These are phyloP conservation scores for Ophonus ardosiacus DNA, from an alignment of 2,888 invertebrate species.

Conservation along the genomic window DNA sequence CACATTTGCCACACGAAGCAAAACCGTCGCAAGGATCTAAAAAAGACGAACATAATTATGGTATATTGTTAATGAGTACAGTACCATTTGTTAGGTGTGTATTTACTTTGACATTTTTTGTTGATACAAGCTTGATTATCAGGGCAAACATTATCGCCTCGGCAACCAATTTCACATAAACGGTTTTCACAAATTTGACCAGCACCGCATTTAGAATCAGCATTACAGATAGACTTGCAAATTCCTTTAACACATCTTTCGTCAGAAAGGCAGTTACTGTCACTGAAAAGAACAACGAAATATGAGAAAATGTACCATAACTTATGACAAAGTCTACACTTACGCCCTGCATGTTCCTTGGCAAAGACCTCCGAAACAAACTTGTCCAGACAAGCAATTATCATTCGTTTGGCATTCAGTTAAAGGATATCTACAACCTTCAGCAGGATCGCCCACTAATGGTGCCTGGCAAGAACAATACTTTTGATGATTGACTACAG, in stretches of 20 bases:
- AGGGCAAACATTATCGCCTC: constrained; percentile 88
- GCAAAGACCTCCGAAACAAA: constrained; percentile 88
- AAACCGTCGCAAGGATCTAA: constrained; percentile 87
- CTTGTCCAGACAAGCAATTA: constrained; percentile 84
- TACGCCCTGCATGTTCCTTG: constrained; percentile 87
- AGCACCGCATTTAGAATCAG: constrained; percentile 87
- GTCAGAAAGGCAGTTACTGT: constrained; percentile 88
- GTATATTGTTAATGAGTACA: constrained; percentile 67
- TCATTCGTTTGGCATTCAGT: constrained; percentile 81
- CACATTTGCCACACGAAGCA: constrained; percentile 89
- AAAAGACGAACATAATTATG: too few species aligned
- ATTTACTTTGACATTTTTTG: constrained; percentile 87
- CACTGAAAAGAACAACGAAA: constrained; percentile 79
- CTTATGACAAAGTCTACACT: constrained; percentile 64
- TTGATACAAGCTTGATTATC: constrained; percentile 87
- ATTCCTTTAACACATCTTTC: constrained; percentile 91
- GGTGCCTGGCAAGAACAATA: constrained; percentile 85
- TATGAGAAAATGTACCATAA: too few species aligned
- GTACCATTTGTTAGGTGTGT: not conserved
- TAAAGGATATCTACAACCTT: constrained; percentile 84
- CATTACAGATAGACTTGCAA: constrained; percentile 91
- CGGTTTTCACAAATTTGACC: constrained; percentile 93
- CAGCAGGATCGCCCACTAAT: constrained; percentile 85
- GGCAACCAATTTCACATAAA: constrained; percentile 91
- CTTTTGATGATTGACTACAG: constrained; percentile 84